These are phyloP conservation scores for Pristionchus mayeri DNA, from an alignment of 2,888 invertebrate species.

Conservation along the genomic window DNA sequence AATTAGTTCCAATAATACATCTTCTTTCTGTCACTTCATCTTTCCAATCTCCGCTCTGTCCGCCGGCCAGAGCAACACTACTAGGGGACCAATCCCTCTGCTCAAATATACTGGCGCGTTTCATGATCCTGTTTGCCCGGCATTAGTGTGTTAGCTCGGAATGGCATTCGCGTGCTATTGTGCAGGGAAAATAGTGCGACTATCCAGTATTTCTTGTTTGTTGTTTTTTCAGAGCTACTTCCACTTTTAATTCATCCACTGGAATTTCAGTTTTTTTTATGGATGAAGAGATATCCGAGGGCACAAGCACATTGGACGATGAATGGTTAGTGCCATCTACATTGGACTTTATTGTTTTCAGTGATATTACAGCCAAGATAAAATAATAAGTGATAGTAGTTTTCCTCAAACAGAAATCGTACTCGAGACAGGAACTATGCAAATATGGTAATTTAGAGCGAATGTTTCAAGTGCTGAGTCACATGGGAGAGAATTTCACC, in stretches of 20 bases:
- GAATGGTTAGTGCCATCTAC: conserved; percentile 51
- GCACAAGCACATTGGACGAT: conserved; percentile 57
- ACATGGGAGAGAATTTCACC: too few species aligned
- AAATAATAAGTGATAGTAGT: too few species aligned
- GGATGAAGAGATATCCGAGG: conserved; percentile 45
- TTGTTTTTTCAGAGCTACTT: not conserved
- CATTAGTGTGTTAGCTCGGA: not conserved
- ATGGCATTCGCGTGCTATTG: not conserved
- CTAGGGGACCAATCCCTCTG: not conserved
- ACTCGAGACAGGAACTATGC: too few species aligned
- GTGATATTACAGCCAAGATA: too few species aligned
- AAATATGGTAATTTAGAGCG: conserved; percentile 19
- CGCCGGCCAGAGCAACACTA: not conserved
- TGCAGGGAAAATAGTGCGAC: not conserved
- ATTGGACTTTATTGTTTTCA: too few species aligned
- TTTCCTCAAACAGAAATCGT: too few species aligned
- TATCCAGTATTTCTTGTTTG: not conserved
- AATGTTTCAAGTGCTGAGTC: not conserved
- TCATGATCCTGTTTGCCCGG: not conserved
- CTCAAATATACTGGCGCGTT: not conserved
- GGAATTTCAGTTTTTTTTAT: not conserved
- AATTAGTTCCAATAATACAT: too few species aligned
- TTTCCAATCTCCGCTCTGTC: not conserved
- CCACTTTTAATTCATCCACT: not conserved
- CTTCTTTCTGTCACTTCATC: conserved; percentile 4